Conservation (phyloP, 2,797 vertebrate species). For the Thaleichthys pacificus region DNA sequence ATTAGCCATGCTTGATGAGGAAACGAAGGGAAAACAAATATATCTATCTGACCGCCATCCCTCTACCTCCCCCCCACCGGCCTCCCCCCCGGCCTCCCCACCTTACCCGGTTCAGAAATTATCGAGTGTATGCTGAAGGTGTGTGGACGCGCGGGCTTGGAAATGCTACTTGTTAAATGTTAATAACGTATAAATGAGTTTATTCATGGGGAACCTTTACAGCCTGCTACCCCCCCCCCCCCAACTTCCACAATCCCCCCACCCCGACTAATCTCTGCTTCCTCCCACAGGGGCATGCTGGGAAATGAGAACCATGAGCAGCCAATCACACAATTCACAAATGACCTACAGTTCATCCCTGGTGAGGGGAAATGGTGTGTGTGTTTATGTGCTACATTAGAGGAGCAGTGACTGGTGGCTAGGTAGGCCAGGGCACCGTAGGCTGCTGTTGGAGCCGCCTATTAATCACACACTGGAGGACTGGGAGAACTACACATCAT, state of each 20-base stretch:
- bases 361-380: no score
- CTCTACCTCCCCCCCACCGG: no score
- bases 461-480: no score
- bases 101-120: slow-evolving; percentile 5
- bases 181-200: slow-evolving; percentile 53
- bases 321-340: not conserved
- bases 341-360: not conserved
- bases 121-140: slow-evolving; percentile 39
- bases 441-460: no score
- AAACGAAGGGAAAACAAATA: not conserved
- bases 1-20: slow-evolving; percentile 2
- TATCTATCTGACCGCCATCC: slow-evolving; percentile 2
- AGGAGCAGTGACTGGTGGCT: no score
- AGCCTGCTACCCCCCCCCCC: no score
- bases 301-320: not conserved
- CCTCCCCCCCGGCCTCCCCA: no score
- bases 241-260: no score
- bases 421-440: no score
- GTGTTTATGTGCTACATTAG: no score
- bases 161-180: slow-evolving; percentile 56
- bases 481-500: no score
- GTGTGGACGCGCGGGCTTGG: slow-evolving; percentile 21
- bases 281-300: not conserved
- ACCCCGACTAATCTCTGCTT: slow-evolving; percentile 39
- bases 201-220: slow-evolving; percentile 43